Evolutionary conservation across 2,113 vertebrate genomes (phyloP).

Genomic region (Poecilia latipinna): DNA sequence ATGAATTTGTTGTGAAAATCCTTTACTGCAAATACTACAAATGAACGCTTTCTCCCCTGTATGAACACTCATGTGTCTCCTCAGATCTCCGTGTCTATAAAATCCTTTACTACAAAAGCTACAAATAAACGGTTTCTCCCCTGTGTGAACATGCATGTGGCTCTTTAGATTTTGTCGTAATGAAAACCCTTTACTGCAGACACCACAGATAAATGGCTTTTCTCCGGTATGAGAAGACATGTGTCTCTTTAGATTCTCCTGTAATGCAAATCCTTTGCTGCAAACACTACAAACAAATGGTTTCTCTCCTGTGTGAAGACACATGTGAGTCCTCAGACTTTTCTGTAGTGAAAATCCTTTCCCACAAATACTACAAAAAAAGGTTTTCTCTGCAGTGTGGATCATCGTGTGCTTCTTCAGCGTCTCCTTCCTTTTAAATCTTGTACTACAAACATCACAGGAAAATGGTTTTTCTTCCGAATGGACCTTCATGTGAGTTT

Average conservation of each 20-base stretch:
- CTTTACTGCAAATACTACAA: neutral
- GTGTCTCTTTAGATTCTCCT: neutral
- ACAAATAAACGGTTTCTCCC: neutral
- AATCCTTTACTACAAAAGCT: neutral
- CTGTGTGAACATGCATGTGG: neutral
- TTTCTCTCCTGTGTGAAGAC: neutral
- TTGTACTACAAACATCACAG: neutral
- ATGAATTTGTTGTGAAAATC: neutral
- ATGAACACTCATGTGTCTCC: neutral
- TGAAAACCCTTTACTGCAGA: neutral
- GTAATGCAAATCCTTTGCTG: neutral
- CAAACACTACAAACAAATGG: neutral
- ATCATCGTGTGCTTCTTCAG: neutral
- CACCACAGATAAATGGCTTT: neutral
- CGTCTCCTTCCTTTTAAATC: neutral
- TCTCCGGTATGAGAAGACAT: neutral
- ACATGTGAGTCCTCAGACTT: neutral
- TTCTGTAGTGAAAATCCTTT: neutral
- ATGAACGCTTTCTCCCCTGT: neutral
- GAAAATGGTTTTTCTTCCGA: neutral
- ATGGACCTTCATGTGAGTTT: neutral
- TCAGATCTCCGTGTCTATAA: neutral
- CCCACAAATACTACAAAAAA: neutral
- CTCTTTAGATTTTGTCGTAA: neutral
- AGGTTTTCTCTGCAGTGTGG: neutral